Conservation (phyloP, 1,140 invertebrate genomes). For the Drosophila ficusphila region DNA sequence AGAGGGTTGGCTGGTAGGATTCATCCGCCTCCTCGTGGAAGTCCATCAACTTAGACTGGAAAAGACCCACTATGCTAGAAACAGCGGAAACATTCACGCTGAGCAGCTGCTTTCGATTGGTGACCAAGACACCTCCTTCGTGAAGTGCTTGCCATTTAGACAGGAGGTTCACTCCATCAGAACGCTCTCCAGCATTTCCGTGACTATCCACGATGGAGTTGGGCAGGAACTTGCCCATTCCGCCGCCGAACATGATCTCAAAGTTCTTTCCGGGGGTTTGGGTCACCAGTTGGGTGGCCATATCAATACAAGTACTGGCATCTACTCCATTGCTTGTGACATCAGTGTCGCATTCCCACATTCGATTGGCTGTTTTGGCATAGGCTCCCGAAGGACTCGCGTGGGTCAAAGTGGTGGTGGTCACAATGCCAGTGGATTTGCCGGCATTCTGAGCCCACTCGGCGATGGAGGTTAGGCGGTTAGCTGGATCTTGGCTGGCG, state of each 20-base stretch:
- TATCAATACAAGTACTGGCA: slow-evolving; percentile 85
- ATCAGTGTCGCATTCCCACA: slow-evolving; percentile 91
- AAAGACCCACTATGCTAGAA: slow-evolving; percentile 84
- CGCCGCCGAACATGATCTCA: slow-evolving; percentile 89
- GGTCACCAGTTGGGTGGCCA: slow-evolving; percentile 88
- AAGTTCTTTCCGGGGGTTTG: slow-evolving; percentile 86
- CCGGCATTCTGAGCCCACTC: slow-evolving; percentile 93
- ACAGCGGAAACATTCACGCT: slow-evolving; percentile 62
- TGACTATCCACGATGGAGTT: slow-evolving; percentile 84
- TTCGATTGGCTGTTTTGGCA: slow-evolving; percentile 88
- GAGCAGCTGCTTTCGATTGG: slow-evolving; percentile 86
- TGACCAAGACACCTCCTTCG: slow-evolving; percentile 86
- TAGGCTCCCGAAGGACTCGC: slow-evolving; percentile 79
- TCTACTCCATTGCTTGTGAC: slow-evolving; percentile 82
- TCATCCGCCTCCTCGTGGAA: slow-evolving; percentile 86
- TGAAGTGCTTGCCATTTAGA: slow-evolving; percentile 84
- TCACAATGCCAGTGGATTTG: slow-evolving; percentile 83
- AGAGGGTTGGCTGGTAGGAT: slow-evolving; percentile 88
- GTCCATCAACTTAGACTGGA: slow-evolving; percentile 85
- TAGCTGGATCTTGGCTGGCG: slow-evolving; percentile 86
- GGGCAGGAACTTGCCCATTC: slow-evolving; percentile 87
- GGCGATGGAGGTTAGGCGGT: slow-evolving; percentile 88
- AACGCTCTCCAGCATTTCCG: slow-evolving; percentile 85
- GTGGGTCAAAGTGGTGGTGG: slow-evolving; percentile 80
- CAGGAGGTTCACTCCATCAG: slow-evolving; percentile 85